phyloP scores from a whole-genome alignment of 2,888 invertebrate genomes.

The Notocelia uddmanniana region DNA sequence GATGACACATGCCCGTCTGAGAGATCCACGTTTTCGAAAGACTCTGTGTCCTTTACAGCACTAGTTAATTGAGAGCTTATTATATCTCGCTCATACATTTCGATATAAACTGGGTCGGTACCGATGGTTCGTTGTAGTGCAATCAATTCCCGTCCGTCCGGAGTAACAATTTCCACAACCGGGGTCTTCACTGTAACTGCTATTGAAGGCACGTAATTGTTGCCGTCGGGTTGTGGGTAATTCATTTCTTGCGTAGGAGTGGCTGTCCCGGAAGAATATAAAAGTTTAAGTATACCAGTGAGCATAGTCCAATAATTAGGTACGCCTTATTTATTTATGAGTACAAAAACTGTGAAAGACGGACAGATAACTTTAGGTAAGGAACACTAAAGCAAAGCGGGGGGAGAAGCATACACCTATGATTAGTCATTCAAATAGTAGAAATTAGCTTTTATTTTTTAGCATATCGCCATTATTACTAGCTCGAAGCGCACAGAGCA shows the following conservation, averaged over 20 bases:
- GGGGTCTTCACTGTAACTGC: constrained; percentile 53
- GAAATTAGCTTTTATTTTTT: too few relatives aligned
- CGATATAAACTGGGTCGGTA: constrained; percentile 58
- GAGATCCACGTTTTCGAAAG: constrained; percentile 55
- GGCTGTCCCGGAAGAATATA: not conserved
- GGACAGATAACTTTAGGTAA: too few relatives aligned
- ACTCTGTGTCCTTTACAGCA: constrained; percentile 58
- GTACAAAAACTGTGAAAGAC: too few relatives aligned
- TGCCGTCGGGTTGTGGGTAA: not conserved
- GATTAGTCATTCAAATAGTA: too few relatives aligned
- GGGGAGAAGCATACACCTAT: too few relatives aligned
- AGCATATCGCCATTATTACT: too few relatives aligned
- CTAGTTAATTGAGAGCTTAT: constrained; percentile 57
- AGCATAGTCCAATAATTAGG: too few relatives aligned
- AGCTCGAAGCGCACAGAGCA: too few relatives aligned
- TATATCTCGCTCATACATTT: constrained; percentile 56
- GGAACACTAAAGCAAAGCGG: too few relatives aligned
- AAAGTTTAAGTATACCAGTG: not conserved
- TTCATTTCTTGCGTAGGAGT: not conserved
- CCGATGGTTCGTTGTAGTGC: constrained; percentile 66
- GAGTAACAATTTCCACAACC: constrained; percentile 67
- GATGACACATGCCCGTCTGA: constrained; percentile 61
- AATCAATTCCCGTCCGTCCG: constrained; percentile 65
- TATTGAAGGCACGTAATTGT: not conserved
- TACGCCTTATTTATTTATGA: too few relatives aligned